phyloP scores from a whole-genome alignment of 2,113 vertebrate genomes.

The Eudyptes chrysolophus region DNA sequence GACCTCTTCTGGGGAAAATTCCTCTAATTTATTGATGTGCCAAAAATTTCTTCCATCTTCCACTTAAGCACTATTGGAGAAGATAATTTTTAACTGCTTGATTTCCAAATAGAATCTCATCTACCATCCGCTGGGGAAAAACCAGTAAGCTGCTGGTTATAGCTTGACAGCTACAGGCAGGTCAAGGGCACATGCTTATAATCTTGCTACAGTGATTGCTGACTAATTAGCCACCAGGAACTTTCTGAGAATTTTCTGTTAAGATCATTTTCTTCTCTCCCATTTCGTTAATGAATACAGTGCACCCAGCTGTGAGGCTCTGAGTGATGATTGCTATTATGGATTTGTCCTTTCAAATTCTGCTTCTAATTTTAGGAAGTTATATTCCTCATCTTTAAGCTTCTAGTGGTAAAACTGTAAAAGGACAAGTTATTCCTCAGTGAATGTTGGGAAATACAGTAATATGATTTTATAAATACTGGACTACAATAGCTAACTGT shows the following conservation, averaged over 20 bases:
- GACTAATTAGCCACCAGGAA: neutral
- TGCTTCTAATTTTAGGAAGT: slow-evolving; percentile 44
- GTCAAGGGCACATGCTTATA: slow-evolving; percentile 1
- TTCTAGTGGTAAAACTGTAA: slow-evolving; percentile 18
- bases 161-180: neutral
- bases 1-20: neutral
- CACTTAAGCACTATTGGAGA: neutral
- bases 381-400: neutral
- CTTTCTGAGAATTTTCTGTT: slow-evolving; percentile 19
- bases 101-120: neutral
- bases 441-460: neutral
- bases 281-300: slow-evolving; percentile 35
- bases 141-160: neutral
- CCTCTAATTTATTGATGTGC: neutral
- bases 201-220: slow-evolving; percentile 10
- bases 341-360: slow-evolving; percentile 11
- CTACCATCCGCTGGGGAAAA: neutral
- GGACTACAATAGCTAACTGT: neutral
- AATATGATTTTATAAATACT: neutral
- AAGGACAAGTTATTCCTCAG: slow-evolving; percentile 7
- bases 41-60: neutral
- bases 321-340: neutral
- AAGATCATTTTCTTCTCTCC: neutral
- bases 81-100: slow-evolving; percentile 18
- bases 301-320: slow-evolving; percentile 1